Evolutionary conservation across 2,113 vertebrate species (phyloP).

Genomic region (Stomatorhinus ivindoensis): DNA sequence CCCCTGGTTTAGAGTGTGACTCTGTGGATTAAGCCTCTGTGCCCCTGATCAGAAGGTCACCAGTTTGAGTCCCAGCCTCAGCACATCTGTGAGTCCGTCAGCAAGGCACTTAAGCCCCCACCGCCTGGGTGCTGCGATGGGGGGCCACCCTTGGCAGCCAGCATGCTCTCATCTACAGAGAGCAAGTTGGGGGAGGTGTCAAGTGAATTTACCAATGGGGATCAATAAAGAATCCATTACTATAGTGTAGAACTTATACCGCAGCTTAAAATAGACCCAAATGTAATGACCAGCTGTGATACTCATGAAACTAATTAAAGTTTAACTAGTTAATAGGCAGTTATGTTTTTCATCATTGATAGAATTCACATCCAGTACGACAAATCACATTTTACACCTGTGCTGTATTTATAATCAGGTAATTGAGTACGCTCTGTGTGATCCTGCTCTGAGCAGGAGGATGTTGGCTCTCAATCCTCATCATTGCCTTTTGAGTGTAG

Average conservation of each 20-base stretch:
- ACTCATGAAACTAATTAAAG: neutral
- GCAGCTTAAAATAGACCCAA: neutral
- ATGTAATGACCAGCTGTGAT: neutral
- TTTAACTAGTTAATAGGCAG: neutral
- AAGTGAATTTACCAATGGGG: too few relatives aligned
- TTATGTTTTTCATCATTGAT: neutral
- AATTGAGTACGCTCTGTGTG: neutral
- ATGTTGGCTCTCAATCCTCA: neutral
- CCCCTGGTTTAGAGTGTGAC: too few relatives aligned
- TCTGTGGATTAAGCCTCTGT: too few relatives aligned
- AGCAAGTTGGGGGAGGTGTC: too few relatives aligned
- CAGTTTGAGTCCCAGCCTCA: too few relatives aligned
- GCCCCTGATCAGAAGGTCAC: too few relatives aligned
- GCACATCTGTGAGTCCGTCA: too few relatives aligned
- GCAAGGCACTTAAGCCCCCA: too few relatives aligned
- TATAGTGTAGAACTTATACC: neutral
- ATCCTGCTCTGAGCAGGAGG: neutral
- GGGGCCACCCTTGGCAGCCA: too few relatives aligned
- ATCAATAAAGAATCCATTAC: too few relatives aligned
- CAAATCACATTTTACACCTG: neutral
- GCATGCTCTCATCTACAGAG: too few relatives aligned
- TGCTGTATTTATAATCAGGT: neutral
- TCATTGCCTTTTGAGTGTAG: neutral
- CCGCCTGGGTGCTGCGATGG: too few relatives aligned
- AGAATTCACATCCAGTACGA: neutral